Conservation (phyloP, 2,797 vertebrate genomes). For the Enteromius trimaculatus region DNA sequence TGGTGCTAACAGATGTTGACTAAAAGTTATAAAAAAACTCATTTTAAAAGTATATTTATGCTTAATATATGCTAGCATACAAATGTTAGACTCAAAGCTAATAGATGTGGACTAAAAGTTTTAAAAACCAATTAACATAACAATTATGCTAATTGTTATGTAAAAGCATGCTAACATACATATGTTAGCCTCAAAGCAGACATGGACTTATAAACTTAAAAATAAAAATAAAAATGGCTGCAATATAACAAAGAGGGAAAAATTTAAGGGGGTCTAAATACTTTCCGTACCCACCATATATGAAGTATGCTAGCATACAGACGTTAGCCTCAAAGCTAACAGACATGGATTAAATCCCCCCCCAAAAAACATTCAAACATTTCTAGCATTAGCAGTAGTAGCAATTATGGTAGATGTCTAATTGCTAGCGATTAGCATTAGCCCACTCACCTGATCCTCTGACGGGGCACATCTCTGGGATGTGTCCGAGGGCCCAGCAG, state of each 20-base stretch:
- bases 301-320: not conserved
- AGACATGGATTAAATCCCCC: not conserved
- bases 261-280: too few species aligned
- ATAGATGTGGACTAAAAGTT: not conserved
- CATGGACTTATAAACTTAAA: not conserved
- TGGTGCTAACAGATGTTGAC: not conserved
- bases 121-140: not conserved
- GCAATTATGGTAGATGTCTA: not conserved
- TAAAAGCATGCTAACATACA: not conserved
- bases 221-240: too few species aligned
- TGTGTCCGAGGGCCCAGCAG: conserved; percentile 90
- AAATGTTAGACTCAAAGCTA: not conserved
- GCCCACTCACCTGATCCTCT: conserved; percentile 88
- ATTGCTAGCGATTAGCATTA: not conserved
- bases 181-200: not conserved
- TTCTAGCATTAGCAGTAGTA: not conserved
- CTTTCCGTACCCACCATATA: not conserved
- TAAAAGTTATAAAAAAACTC: not conserved
- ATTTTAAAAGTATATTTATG: not conserved
- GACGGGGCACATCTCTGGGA: conserved; percentile 95
- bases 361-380: not conserved
- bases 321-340: not conserved
- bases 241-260: too few species aligned
- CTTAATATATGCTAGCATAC: not conserved
- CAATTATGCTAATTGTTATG: not conserved